Conservation (phyloP, 2,797 vertebrate species). For the Gambelia wislizenii region DNA sequence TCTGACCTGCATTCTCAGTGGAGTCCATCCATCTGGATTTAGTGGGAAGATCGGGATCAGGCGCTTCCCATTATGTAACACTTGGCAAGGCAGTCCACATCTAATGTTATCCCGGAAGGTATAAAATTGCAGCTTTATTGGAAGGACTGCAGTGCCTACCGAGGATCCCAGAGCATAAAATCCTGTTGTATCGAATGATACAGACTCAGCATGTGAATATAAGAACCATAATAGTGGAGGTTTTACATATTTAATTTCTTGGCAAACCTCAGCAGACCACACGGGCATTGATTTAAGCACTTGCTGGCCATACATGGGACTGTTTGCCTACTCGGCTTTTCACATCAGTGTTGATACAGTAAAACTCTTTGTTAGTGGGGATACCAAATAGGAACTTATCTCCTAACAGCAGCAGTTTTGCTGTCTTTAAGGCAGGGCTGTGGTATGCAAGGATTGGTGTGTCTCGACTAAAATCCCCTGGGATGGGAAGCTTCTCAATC, state of each 20-base stretch:
- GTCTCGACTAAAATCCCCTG: conserved; percentile 57
- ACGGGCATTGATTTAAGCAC: conserved; percentile 58
- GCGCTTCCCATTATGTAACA: not conserved
- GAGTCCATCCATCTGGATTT: accelerated
- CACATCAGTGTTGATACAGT: conserved; percentile 61
- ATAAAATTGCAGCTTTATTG: conserved; percentile 45
- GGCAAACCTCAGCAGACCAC: conserved; percentile 43
- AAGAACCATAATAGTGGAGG: conserved; percentile 50
- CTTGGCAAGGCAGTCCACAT: not conserved
- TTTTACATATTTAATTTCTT: conserved; percentile 72
- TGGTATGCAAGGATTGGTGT: conserved; percentile 32
- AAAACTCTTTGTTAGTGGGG: conserved; percentile 66
- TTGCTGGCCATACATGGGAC: conserved; percentile 57
- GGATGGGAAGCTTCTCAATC: conserved; percentile 45
- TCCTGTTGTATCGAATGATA: conserved; percentile 49
- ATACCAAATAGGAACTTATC: conserved; percentile 71
- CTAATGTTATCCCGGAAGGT: conserved; percentile 39
- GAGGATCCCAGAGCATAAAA: conserved; percentile 48
- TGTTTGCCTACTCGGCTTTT: conserved; percentile 63
- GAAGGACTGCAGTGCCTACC: conserved; percentile 19
- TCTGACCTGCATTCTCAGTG: accelerated
- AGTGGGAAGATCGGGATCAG: conserved; percentile 5
- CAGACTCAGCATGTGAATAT: conserved; percentile 50
- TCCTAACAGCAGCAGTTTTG: conserved; percentile 68
- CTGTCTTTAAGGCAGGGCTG: conserved; percentile 54